Conservation (phyloP, 2,113 vertebrate genomes). For the Neofelis nebulosa region DNA sequence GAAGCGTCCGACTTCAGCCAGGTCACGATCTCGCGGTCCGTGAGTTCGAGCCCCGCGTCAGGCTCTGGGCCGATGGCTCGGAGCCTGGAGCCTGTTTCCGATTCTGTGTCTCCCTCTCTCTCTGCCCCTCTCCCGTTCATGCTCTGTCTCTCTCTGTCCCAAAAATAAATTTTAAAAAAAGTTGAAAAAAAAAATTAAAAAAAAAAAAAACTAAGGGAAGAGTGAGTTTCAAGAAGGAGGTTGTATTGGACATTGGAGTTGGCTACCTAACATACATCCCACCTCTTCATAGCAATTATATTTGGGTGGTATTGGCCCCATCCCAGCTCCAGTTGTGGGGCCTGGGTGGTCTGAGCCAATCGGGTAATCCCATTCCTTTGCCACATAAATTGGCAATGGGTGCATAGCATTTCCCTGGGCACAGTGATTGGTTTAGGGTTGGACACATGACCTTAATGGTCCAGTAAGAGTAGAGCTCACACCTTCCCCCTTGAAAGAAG, state of each 20-base stretch:
- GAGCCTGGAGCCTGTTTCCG: no score
- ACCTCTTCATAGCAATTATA: not conserved
- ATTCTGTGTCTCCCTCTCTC: no score
- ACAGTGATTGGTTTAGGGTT: not conserved
- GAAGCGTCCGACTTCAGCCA: no score
- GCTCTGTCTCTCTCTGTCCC: no score
- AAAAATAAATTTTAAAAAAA: no score
- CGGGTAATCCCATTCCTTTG: not conserved
- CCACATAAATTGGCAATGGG: not conserved
- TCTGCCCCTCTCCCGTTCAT: no score
- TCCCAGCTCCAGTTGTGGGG: not conserved
- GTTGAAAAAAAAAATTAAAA: no score
- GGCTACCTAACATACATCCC: not conserved
- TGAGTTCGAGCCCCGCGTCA: no score
- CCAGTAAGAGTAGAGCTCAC: not conserved
- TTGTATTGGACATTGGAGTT: not conserved
- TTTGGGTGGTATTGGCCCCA: not conserved
- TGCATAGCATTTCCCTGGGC: not conserved
- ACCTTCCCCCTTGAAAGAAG: not conserved
- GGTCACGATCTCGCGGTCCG: no score
- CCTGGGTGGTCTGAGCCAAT: not conserved
- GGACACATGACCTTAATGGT: not conserved
- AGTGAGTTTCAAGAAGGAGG: constrained; percentile 8
- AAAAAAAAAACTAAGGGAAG: not conserved
- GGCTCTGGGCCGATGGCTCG: no score